These are phyloP conservation scores for Taeniopygia guttata DNA, from an alignment of 2,797 vertebrate genomes.

Conservation along the genomic window DNA sequence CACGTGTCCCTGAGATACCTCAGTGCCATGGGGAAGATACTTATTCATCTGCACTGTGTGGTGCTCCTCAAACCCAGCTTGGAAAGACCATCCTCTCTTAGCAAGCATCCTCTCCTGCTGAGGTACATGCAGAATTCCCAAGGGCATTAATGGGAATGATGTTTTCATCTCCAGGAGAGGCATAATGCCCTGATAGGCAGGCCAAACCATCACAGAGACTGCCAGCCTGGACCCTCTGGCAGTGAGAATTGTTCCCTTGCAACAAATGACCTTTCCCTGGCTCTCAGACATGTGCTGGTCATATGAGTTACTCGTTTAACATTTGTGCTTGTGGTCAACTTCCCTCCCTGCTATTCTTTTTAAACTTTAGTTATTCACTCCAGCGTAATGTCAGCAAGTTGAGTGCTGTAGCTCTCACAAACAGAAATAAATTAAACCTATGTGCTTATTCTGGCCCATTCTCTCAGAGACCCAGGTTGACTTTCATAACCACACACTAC, in stretches of 20 bases:
- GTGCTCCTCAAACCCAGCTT: slow-evolving; percentile 6
- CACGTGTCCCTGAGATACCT: neutral
- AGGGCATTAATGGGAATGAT: neutral
- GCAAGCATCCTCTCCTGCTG: neutral
- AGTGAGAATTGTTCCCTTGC: neutral
- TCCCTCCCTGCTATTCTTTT: neutral
- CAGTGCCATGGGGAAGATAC: neutral
- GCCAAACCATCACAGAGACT: neutral
- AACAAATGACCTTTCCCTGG: neutral
- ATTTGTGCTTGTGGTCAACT: neutral
- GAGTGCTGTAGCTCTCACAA: neutral
- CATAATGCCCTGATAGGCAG: neutral
- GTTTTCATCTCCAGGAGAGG: neutral
- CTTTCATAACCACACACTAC: slow-evolving; percentile 9
- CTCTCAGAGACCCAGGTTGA: neutral
- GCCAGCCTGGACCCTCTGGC: neutral
- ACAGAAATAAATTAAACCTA: slow-evolving; percentile 16
- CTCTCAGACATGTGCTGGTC: neutral
- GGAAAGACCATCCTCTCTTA: neutral
- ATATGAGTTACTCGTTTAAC: neutral
- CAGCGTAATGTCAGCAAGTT: neutral
- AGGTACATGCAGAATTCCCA: neutral
- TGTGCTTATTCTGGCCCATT: neutral
- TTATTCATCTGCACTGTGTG: neutral
- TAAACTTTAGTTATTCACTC: neutral